Percentiles rank a stretch among this genome's conserved stretches.
phyloP scores from a whole-genome alignment of 1,140 invertebrate species.

The Drosophila ananassae region DNA sequence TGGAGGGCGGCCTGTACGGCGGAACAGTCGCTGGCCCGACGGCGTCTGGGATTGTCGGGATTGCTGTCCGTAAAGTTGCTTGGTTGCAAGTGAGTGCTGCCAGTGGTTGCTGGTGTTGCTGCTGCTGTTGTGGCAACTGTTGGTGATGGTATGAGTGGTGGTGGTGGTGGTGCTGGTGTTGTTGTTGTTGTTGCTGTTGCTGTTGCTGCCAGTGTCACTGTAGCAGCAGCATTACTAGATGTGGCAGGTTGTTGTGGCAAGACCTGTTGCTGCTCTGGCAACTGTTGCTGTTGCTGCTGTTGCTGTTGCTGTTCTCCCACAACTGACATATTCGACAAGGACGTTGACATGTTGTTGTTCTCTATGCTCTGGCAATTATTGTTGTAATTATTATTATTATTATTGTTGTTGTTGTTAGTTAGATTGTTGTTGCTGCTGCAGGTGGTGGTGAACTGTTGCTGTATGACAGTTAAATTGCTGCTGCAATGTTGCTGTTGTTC shows the following conservation, averaged over 20 bases:
- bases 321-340: conserved; percentile 62
- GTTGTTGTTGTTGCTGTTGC: neutral
- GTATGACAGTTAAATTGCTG: conserved; percentile 53
- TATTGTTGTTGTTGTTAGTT: conserved; percentile 23
- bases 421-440: conserved; percentile 36
- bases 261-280: conserved; percentile 29
- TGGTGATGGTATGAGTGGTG: neutral
- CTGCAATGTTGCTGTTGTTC: conserved; percentile 46
- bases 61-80: conserved; percentile 26
- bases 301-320: conserved; percentile 32
- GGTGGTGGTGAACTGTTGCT: conserved; percentile 31
- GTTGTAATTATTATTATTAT: conserved; percentile 37
- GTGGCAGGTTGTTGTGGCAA: conserved; percentile 28
- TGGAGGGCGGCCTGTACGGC: conserved; percentile 63
- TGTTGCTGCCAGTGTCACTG: conserved; percentile 29
- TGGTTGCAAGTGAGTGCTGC: conserved; percentile 48
- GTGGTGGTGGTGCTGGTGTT: conserved; percentile 9
- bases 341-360: conserved; percentile 65
- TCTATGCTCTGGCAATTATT: conserved; percentile 53
- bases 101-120: conserved; percentile 23
- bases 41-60: conserved; percentile 63
- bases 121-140: conserved; percentile 14
- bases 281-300: conserved; percentile 19
- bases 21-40: conserved; percentile 77
- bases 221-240: conserved; percentile 1